Evolutionary conservation across 1,140 invertebrate genomes (phyloP), one percentile per base, ranked within the genome.

Genomic region (Zaprionus davidi): DNA sequence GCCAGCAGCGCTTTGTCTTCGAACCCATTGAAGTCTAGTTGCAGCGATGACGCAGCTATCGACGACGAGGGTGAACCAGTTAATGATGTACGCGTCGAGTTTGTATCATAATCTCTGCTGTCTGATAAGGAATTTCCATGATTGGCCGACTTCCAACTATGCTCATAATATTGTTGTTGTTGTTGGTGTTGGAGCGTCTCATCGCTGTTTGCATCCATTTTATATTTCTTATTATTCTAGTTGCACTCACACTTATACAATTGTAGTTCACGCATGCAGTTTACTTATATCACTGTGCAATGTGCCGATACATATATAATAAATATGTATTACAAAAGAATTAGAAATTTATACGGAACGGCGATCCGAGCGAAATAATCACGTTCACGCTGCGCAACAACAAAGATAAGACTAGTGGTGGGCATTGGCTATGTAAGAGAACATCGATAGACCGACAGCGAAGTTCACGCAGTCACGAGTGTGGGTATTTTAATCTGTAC

Each of bases 101-200:
- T 90, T 56, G 86, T 90, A 85, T 90, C 85, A 81, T 90, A 90
- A 90, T 90, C 85, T 71, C 85, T 72, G 76, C 86, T 90, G 79
- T 90, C 85, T 82, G 85, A 90, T 90, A 90, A 90, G 56, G 86
- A 90, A 71, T 90, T 88, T 59, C 80, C 80, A 66, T 82, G 58
- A 58, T 75, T 79, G 60, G 51, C 44, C 20, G 46, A 66, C 56
- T 82, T 81, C 71, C 78, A 82, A 41, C 63, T 73, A 69, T 49
- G 56, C 22, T 84, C 69, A 34, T 71, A 80, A 66, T 74, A 77
- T 57, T 76, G 46, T 34, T 71, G 74, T 58, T 81, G 76, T 36
- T 76, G 75, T 31, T 76, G 83, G 46, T 87, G 67, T 56, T 76
- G 82, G 55, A 71, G 67, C 51, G 69, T 74, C 49, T 76, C 69